Percentiles rank a stretch among this genome's conserved stretches.
Evolutionary conservation across 2,888 invertebrate species (phyloP).

Genomic region (Trachelus iudaicus): DNA sequence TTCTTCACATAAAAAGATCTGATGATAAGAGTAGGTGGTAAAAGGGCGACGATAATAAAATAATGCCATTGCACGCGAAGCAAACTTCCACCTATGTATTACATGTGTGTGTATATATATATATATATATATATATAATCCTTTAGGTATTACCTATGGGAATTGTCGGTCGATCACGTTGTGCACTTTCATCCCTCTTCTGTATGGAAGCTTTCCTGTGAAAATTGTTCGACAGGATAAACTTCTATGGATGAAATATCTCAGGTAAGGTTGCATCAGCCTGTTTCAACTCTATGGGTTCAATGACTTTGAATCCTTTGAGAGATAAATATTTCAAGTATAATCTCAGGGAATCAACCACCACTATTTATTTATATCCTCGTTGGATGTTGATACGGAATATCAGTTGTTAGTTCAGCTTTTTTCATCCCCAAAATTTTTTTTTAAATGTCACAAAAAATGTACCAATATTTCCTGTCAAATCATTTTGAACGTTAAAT

Average conservation of each 20-base stretch:
- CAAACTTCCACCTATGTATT: neutral
- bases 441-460: too few species aligned
- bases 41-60: neutral
- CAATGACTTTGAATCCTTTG: neutral
- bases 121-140: neutral
- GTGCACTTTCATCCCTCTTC: neutral
- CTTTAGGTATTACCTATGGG: neutral
- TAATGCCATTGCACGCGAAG: slow-evolving; percentile 3
- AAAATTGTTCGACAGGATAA: neutral
- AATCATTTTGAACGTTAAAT: too few species aligned
- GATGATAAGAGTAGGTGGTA: neutral
- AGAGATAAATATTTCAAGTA: neutral
- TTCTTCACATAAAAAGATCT: neutral
- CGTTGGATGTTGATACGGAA: too few species aligned
- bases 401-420: too few species aligned
- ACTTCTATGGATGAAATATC: neutral
- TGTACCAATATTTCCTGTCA: too few species aligned
- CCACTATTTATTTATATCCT: neutral
- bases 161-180: neutral
- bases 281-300: neutral
- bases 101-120: neutral
- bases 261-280: neutral
- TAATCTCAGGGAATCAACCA: neutral
- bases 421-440: too few species aligned
- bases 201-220: neutral